These are phyloP conservation scores for Pelosia muscerda DNA, from an alignment of 2,888 invertebrate genomes.

Conservation along the genomic window DNA sequence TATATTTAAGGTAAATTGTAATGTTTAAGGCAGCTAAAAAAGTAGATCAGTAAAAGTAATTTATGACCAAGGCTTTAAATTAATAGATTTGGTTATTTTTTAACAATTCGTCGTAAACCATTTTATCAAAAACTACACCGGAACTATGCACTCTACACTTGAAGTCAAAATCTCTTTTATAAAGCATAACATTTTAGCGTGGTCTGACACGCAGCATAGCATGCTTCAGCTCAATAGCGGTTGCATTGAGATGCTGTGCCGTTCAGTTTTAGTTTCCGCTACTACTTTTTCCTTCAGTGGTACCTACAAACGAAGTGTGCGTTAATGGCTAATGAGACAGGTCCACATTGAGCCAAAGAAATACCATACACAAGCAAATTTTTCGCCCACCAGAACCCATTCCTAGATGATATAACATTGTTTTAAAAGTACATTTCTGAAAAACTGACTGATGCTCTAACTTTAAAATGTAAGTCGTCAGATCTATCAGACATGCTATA, in stretches of 20 bases:
- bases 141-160: neutral
- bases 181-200: neutral
- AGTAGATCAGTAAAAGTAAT: too few relatives aligned
- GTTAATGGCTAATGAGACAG: neutral
- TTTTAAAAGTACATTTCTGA: neutral
- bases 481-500: too few relatives aligned
- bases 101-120: neutral
- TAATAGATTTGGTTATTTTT: neutral
- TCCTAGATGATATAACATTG: neutral
- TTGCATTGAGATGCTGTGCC: neutral
- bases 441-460: neutral
- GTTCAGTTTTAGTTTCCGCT: slow-evolving; percentile 1
- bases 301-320: neutral
- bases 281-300: neutral
- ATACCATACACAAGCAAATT: neutral
- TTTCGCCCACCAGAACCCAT: neutral
- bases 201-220: neutral
- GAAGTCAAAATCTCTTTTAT: neutral
- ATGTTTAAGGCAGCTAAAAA: too few relatives aligned
- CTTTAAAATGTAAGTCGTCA: too few relatives aligned
- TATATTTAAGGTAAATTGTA: too few relatives aligned
- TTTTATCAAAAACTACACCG: neutral
- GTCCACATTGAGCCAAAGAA: neutral
- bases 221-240: neutral
- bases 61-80: too few relatives aligned